Evolutionary conservation across 1,140 invertebrate species (phyloP), one percentile per base, ranked within the genome.

Genomic region (Ditylenchus dipsaci): DNA sequence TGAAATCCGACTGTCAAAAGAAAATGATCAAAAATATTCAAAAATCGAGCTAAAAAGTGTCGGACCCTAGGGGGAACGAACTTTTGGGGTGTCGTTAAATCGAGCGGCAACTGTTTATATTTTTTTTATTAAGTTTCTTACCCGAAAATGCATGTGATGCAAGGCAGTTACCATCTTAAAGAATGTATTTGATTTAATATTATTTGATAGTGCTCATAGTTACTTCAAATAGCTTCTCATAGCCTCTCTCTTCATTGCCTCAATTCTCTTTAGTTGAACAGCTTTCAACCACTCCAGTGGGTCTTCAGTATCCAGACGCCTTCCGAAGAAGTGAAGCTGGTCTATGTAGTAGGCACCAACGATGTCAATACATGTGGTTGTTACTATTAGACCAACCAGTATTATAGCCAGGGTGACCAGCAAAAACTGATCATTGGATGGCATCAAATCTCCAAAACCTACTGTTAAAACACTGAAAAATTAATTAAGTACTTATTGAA

Each of bases 261-360:
- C 81, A 49, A 82, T 82, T 59, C 80, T 59, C 19, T 73, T 68
- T 67, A 83, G 80, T 61, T 83, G 80, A 9, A 82, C 81, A 17
- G 75, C 79, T 67, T 83, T 82, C 42, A 82, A 42, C 80, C 80
- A 82, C 13, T 78, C 68, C n/a, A 82, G 64, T 1, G 80, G 80
- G 59, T 82, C 80, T 42, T 81, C 81, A 0, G 59, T 27, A 60
- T 82, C 80, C 23, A 82, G 45, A 42, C 77, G 60, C 19, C 80
- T 45, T 43, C 80, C 80, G 49, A 82, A 81, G 65, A 82, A 82
- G 73, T 82, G 80, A 15, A 82, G 67, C 38, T 75, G 42, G 68
- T 82, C 79, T 38, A 82, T 82, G 63, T 82, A 82, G 65, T 82
- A 82, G 13, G 78, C 81, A 11, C 80, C 80, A 59, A 81, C 77